Conservation (phyloP, 2,797 vertebrate genomes). For the Sebastolobus alascanus region DNA sequence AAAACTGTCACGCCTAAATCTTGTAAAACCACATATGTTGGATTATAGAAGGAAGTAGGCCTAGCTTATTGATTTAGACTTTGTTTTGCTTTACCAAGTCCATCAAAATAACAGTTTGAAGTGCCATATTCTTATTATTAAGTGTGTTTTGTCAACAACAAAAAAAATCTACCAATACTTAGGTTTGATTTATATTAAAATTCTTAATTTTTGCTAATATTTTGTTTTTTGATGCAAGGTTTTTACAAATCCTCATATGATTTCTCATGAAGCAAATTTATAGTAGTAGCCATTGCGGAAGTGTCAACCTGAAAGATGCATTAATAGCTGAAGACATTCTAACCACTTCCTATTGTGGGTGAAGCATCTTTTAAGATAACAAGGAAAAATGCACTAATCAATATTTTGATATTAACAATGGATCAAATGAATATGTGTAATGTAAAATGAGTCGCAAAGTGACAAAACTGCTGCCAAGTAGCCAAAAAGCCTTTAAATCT, state of each 20-base stretch:
- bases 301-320: neutral
- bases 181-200: neutral
- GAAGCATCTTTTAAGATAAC: neutral
- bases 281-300: neutral
- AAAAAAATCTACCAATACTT: neutral
- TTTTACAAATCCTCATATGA: neutral
- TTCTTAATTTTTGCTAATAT: neutral
- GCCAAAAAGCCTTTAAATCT: too few relatives aligned
- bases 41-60: conserved; percentile 21
- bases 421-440: too few relatives aligned
- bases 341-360: neutral
- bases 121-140: neutral
- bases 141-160: neutral
- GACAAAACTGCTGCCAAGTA: too few relatives aligned
- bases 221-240: neutral
- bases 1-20: conserved; percentile 57
- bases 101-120: conserved; percentile 21
- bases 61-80: conserved; percentile 12
- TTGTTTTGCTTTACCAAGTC: conserved; percentile 12
- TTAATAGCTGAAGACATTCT: neutral
- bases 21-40: conserved; percentile 45
- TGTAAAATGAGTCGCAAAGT: too few relatives aligned
- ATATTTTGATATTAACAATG: neutral
- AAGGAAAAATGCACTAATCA: neutral
- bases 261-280: neutral